These are phyloP conservation scores for Globodera ellingtonae DNA, from an alignment of 1,140 invertebrate genomes.

Conservation along the genomic window DNA sequence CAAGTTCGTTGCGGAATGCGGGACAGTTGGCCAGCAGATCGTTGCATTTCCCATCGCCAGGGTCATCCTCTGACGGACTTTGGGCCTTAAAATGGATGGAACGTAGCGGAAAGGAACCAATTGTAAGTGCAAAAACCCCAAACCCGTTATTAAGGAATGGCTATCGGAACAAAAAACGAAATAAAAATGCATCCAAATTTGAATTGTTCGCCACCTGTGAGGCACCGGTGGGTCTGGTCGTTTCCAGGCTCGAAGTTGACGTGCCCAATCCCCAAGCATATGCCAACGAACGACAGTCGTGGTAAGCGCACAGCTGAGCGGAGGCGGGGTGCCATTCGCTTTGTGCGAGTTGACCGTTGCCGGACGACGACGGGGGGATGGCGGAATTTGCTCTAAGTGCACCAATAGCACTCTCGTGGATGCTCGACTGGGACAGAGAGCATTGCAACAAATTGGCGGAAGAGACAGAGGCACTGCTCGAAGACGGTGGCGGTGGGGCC, in stretches of 20 bases:
- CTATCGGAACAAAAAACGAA: background rate
- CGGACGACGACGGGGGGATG: background rate
- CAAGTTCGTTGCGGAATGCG: constrained; percentile 64
- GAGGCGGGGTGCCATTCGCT: constrained; percentile 55
- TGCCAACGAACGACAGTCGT: constrained; percentile 61
- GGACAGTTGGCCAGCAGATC: constrained; percentile 60
- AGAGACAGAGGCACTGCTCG: background rate
- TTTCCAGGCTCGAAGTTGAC: constrained; percentile 51
- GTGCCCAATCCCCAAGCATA: constrained; percentile 59
- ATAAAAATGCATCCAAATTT: background rate
- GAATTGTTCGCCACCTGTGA: constrained; percentile 35
- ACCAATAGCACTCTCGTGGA: background rate
- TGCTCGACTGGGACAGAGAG: constrained; percentile 1
- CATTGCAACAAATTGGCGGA: constrained; percentile 1
- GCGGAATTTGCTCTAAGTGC: background rate
- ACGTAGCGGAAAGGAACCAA: background rate
- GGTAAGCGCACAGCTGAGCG: constrained; percentile 60
- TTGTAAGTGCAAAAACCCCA: background rate
- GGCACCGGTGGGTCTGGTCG: constrained; percentile 53
- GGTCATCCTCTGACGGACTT: constrained; percentile 61
- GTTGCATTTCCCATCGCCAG: constrained; percentile 63
- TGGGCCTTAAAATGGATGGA: constrained; percentile 43
- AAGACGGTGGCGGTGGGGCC: background rate
- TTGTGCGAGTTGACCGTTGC: background rate
- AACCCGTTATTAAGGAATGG: background rate